Percentiles rank a stretch among this genome's conserved stretches.
Conservation (phyloP, 1,140 invertebrate genomes). For the Theocolax elegans region DNA sequence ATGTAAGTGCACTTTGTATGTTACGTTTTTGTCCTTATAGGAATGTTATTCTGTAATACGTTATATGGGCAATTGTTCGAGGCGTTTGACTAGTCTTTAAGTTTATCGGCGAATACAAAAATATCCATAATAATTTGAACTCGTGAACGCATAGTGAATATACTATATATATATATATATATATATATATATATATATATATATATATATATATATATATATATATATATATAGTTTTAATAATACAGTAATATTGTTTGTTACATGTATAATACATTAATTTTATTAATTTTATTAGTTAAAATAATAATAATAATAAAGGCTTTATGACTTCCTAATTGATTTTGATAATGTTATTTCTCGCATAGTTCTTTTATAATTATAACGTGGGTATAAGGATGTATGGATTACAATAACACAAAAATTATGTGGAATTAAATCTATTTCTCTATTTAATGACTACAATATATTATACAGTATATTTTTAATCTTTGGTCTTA, state of each 20-base stretch:
- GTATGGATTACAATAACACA: not conserved
- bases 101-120: constrained; percentile 34
- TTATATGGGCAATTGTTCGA: constrained; percentile 25
- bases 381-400: not conserved
- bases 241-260: constrained; percentile 37
- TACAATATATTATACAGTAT: constrained; percentile 45
- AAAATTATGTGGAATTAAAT: constrained; percentile 39
- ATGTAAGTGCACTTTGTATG: constrained; percentile 25
- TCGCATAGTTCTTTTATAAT: not conserved
- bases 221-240: constrained; percentile 26
- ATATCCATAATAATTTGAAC: constrained; percentile 33
- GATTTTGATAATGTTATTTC: too few species aligned
- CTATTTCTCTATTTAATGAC: constrained; percentile 43
- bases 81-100: constrained; percentile 42
- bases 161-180: too few species aligned
- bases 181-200: not conserved
- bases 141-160: constrained; percentile 31
- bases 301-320: constrained; percentile 36
- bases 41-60: constrained; percentile 27
- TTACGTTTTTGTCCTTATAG: constrained; percentile 16
- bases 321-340: constrained; percentile 38
- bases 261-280: constrained; percentile 38
- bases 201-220: constrained; percentile 19
- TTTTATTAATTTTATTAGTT: constrained; percentile 42
- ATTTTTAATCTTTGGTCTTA: constrained; percentile 45